Percentiles rank a stretch among this genome's conserved stretches.
Evolutionary conservation across 2,888 invertebrate species (phyloP).

Genomic region (Smittia sp.): DNA sequence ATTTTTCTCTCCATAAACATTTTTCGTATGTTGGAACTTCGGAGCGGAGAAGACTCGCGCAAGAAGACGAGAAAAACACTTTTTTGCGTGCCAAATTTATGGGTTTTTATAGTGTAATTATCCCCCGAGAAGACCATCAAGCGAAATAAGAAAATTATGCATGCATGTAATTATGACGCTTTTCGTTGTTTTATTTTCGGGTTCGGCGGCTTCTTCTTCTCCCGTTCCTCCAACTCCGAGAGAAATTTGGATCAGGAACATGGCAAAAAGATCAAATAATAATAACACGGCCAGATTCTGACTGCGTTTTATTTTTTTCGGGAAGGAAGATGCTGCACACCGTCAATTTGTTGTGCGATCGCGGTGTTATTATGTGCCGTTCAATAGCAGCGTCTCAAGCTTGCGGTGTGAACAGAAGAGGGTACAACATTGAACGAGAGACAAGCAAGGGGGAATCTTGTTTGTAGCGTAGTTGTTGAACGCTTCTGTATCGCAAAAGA

Average conservation of each 20-base stretch:
- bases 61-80: neutral
- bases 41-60: neutral
- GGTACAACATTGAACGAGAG: no score
- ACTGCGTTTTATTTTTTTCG: neutral
- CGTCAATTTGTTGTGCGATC: no score
- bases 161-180: constrained; percentile 40
- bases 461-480: neutral
- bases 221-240: neutral
- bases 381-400: no score
- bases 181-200: constrained; percentile 30
- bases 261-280: neutral
- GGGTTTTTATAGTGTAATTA: constrained; percentile 38
- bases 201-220: neutral
- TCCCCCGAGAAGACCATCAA: constrained; percentile 29
- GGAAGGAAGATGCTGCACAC: neutral
- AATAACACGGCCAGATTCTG: neutral
- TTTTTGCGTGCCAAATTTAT: constrained; percentile 38
- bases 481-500: neutral
- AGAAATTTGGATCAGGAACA: constrained; percentile 22
- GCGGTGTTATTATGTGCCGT: no score
- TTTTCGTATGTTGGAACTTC: neutral
- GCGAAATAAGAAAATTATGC: constrained; percentile 33
- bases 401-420: no score
- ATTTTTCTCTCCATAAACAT: neutral
- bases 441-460: neutral